phyloP scores from a whole-genome alignment of 2,888 invertebrate species.

The Hylaea fasciaria region DNA sequence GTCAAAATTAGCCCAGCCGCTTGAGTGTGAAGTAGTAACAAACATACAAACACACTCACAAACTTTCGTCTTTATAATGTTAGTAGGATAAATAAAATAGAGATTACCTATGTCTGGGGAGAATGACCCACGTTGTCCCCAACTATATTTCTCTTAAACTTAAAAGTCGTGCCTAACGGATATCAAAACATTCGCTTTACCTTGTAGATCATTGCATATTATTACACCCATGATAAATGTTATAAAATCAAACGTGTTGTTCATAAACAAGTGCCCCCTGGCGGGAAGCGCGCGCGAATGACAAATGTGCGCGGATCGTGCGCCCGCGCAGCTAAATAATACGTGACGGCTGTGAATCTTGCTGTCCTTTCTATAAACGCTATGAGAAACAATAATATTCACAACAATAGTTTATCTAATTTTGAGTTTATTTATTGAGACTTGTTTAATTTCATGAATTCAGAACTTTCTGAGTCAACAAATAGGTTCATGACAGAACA shows the following conservation, averaged over 20 bases:
- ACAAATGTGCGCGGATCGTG: slow-evolving; percentile 39
- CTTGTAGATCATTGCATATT: slow-evolving; percentile 16
- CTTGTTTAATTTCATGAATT: too few species aligned
- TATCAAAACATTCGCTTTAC: slow-evolving; percentile 11
- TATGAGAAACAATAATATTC: neutral
- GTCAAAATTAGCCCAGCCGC: too few species aligned
- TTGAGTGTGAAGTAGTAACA: too few species aligned
- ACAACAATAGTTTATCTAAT: neutral
- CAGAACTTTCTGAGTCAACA: too few species aligned
- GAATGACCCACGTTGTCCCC: too few species aligned
- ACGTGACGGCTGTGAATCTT: slow-evolving; percentile 32
- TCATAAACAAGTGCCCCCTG: slow-evolving; percentile 39
- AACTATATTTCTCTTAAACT: neutral
- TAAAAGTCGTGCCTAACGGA: slow-evolving; percentile 1
- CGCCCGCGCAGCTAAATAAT: slow-evolving; percentile 33
- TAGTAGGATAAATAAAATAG: too few species aligned
- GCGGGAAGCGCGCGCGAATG: slow-evolving; percentile 30
- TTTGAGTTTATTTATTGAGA: too few species aligned
- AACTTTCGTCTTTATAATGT: too few species aligned
- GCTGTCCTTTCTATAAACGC: slow-evolving; percentile 9
- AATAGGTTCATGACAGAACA: too few species aligned
- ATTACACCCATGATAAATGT: slow-evolving; percentile 30
- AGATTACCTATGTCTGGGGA: too few species aligned
- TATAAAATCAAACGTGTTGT: slow-evolving; percentile 42
- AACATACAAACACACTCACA: too few species aligned